Conservation (phyloP, 2,888 invertebrate genomes). For the Cremastobaeus sp. region DNA sequence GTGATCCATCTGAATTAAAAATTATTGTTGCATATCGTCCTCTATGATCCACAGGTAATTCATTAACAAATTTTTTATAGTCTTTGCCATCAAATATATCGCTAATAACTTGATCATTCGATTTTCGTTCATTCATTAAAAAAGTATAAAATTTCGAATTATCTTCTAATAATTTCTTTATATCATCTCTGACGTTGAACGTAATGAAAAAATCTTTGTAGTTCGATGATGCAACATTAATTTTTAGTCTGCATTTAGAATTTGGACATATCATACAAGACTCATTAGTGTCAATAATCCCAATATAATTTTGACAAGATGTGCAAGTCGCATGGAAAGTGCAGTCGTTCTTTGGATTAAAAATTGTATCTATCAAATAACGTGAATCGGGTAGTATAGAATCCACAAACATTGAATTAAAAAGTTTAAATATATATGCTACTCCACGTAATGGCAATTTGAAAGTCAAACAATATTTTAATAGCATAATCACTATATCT, state of each 20-base stretch:
- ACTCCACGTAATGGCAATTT: too few relatives aligned
- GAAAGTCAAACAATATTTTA: too few relatives aligned
- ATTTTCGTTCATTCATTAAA: not conserved
- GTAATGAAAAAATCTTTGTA: not conserved
- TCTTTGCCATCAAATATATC: not conserved
- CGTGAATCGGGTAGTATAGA: too few relatives aligned
- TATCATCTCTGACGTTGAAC: not conserved
- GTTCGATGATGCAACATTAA: not conserved
- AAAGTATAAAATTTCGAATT: not conserved
- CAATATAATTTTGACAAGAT: too few relatives aligned
- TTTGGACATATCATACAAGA: not conserved
- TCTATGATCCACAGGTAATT: not conserved
- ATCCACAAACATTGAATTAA: too few relatives aligned
- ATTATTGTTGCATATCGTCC: not conserved
- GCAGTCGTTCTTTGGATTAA: too few relatives aligned
- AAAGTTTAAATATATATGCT: too few relatives aligned
- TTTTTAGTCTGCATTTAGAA: not conserved
- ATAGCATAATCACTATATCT: too few relatives aligned
- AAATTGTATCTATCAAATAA: too few relatives aligned
- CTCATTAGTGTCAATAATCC: too few relatives aligned
- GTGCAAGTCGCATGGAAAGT: too few relatives aligned
- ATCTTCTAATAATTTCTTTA: not conserved
- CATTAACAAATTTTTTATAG: not conserved
- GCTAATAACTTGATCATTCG: not conserved
- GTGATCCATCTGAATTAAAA: constrained; percentile 5